Base-by-base conservation (phyloP, 2,797 vertebrate genomes). In the Chrysocyon brachyurus region DNA sequence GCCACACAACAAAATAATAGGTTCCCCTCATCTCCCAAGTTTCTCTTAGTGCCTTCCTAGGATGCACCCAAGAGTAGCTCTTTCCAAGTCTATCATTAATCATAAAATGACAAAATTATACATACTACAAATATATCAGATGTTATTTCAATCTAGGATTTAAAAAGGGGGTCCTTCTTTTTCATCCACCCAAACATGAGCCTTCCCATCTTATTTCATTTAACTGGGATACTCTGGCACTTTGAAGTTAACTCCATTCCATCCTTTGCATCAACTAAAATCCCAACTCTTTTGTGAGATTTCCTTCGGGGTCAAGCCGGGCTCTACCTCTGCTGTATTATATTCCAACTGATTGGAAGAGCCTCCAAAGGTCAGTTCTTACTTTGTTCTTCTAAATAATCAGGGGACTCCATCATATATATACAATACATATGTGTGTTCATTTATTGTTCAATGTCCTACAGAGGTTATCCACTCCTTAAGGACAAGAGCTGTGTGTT, bases 71-170 rank as follows among this genome's bases (percentile, higher is more conserved):
- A 14, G 17, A 66, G 78, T 73, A 94, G 40, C 28, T 61, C 59
- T 92, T 88, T 84, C 40, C 26, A 70, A 83, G 61, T 86, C 52
- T 63, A 73, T 31, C 56, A 78, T 36, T 92, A 75, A 92, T 92
- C 54, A 82, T 28, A 31, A 85, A 91, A 57, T 46, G 21, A 61
- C 24, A 96, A 96, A 90, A 93, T 59, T 94, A 70, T 59, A 73
- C 16, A 84, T 72, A 40, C 52, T 56, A 6, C 52, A 84, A 90
- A 57, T 93, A 61, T 36, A 7, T 77, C 75, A 81, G 56, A 52
- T 73, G 4, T 49, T 59, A 63, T 75, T 94, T 87, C 46, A 96
- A 56, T 54, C 28, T 77, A 63, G 9, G 33, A 75, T 85, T 83
- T 6, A 52, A 75, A 90, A 90, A 57, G 9, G 49, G 14, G 22